Base-by-base conservation (phyloP, 2,888 invertebrate species). In the Parascotia fuliginaria region DNA sequence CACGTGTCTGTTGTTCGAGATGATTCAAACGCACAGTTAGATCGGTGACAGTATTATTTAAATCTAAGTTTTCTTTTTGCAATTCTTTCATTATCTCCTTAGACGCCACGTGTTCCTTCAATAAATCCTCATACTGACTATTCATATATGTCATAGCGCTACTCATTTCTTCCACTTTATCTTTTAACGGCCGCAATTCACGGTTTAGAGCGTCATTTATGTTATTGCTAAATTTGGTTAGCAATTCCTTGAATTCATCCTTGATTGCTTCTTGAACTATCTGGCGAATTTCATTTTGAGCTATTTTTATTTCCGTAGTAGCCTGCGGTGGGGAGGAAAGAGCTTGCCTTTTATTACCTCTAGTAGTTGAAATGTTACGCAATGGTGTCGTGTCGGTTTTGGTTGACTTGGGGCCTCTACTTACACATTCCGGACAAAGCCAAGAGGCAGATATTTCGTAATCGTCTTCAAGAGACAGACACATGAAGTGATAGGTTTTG, bases 171-270 rank as follows among this genome's bases (percentile, higher is more conserved):
- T 4, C 24, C 4, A 24, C 7, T 24, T 24, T 24, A 1, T 24
- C 24, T 1, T 24, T 24, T 24, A 24, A 7, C 1, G 24, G 24
- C 24, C 7, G 24, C 7, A 24, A 24, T 7, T 24, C 24, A 7
- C 7, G 4, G 24, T 24, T 24, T 6, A 24, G 24, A 4, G 7
- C 7, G 24, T 1, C 4, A 9, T 24, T 24, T 9, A 24, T 9
- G 7, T 9, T 24, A 1, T 24, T 9, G 7, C 7, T 24, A 24
- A 24, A 24, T 24, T 24, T 24, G 7, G 6, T 7, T 39, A 22
- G 49, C 56, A 9, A 48, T 52, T 42, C 49, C 56, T 0, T 49
- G 45, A 33, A 52, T 48, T 7, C 48, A 49, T 24, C 45, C 19
- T 39, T 45, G 46, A 16, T 29, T 24, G 9, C 7, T 24, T 24